These are phyloP conservation scores for Platysternon megacephalum DNA, from an alignment of 2,113 vertebrate genomes.

Conservation along the genomic window DNA sequence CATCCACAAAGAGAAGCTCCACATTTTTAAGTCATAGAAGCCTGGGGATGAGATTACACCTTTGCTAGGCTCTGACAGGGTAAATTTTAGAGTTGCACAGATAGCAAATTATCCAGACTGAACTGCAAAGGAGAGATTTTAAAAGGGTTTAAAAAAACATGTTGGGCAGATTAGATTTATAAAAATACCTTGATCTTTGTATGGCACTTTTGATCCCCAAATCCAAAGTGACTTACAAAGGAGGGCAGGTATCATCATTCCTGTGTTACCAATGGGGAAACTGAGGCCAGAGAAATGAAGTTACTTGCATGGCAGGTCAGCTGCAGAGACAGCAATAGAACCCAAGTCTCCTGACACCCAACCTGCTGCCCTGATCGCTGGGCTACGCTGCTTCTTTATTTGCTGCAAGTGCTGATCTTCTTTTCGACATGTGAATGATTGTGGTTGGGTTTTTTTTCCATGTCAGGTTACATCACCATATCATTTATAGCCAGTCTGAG, in stretches of 20 bases:
- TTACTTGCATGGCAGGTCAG: background rate
- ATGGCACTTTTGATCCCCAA: background rate
- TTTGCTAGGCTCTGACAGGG: slow-evolving; percentile 58
- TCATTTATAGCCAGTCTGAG: background rate
- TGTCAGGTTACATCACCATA: background rate
- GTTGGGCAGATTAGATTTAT: slow-evolving; percentile 5
- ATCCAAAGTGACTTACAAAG: background rate
- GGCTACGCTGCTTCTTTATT: background rate
- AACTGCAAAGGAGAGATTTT: slow-evolving; percentile 63
- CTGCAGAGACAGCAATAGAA: background rate
- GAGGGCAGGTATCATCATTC: background rate
- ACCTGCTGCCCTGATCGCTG: background rate
- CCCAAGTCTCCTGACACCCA: background rate
- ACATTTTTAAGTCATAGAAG: slow-evolving; percentile 60
- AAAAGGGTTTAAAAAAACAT: slow-evolving; percentile 54
- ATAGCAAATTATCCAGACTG: slow-evolving; percentile 65
- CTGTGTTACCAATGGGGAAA: background rate
- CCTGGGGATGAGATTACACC: slow-evolving; percentile 81
- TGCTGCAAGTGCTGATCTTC: background rate
- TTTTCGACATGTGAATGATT: background rate
- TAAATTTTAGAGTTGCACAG: slow-evolving; percentile 65
- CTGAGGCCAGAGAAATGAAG: background rate
- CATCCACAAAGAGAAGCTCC: slow-evolving; percentile 69
- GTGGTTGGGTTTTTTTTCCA: background rate
- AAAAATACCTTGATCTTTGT: slow-evolving; percentile 34